Evolutionary conservation across 2,888 invertebrate species (phyloP).

Genomic region (Lamellibrachia columna): DNA sequence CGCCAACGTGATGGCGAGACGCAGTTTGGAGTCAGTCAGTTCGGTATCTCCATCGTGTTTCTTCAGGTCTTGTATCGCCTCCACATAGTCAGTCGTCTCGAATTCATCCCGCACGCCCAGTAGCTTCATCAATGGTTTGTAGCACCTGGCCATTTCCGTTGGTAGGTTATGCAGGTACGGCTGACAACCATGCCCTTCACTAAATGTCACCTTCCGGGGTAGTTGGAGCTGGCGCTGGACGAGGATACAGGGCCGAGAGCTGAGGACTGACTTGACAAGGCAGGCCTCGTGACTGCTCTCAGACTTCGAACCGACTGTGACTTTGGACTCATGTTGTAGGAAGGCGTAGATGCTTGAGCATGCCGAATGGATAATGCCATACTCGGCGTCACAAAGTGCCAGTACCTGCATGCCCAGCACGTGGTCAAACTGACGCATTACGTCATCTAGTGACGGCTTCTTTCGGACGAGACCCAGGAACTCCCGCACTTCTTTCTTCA

Average conservation of each 20-base stretch:
- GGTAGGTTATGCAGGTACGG: slow-evolving; percentile 43
- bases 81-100: slow-evolving; percentile 32
- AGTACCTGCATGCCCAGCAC: slow-evolving; percentile 27
- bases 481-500: too few species aligned
- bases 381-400: neutral
- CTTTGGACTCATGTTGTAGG: slow-evolving; percentile 31
- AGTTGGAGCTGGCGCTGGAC: slow-evolving; percentile 28
- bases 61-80: slow-evolving; percentile 26
- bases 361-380: slow-evolving; percentile 20
- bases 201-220: slow-evolving; percentile 33
- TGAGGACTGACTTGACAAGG: slow-evolving; percentile 21
- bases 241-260: slow-evolving; percentile 34
- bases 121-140: slow-evolving; percentile 33
- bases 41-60: slow-evolving; percentile 22
- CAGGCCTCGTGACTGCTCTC: slow-evolving; percentile 6
- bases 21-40: slow-evolving; percentile 32
- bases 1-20: slow-evolving; percentile 31
- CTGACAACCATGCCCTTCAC: slow-evolving; percentile 33
- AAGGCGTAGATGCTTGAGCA: slow-evolving; percentile 30
- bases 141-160: slow-evolving; percentile 30
- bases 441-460: slow-evolving; percentile 7
- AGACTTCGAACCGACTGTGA: neutral
- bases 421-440: slow-evolving; percentile 34
- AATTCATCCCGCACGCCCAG: slow-evolving; percentile 42
- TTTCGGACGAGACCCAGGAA: slow-evolving; percentile 32